Evolutionary conservation across 2,888 invertebrate species (phyloP).

Genomic region (Drosophila dives): DNA sequence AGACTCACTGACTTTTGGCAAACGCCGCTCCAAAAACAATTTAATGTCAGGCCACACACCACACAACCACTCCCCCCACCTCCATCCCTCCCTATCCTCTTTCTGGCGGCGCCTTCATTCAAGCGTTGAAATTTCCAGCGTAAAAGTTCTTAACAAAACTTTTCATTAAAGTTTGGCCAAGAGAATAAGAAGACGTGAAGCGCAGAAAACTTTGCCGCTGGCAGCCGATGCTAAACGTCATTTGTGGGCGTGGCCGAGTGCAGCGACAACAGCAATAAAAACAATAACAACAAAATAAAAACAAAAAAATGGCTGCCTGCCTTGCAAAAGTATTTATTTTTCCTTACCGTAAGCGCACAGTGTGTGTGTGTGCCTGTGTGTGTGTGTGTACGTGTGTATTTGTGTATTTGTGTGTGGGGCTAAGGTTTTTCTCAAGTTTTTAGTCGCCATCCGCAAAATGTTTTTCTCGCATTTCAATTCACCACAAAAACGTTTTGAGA

Average conservation of each 20-base stretch:
- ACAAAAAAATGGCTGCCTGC: conserved; percentile 37
- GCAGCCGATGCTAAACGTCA: conserved; percentile 75
- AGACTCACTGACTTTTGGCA: conserved; percentile 70
- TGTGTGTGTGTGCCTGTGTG: conserved; percentile 9
- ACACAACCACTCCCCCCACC: not conserved
- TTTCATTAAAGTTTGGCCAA: conserved; percentile 79
- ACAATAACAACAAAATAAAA: conserved; percentile 2
- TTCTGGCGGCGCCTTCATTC: conserved; percentile 52
- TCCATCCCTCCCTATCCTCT: not conserved
- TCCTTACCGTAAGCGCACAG: conserved; percentile 12
- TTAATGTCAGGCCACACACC: conserved; percentile 61
- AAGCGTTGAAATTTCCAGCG: conserved; percentile 77
- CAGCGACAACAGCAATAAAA: conserved; percentile 38
- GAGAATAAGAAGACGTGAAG: conserved; percentile 44
- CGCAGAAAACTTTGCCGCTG: conserved; percentile 72
- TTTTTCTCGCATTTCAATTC: conserved; percentile 83
- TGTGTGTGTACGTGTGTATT: conserved; percentile 12
- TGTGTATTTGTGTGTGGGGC: conserved; percentile 30
- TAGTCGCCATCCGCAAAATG: conserved; percentile 84
- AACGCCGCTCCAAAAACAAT: conserved; percentile 65
- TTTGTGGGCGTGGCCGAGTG: conserved; percentile 68
- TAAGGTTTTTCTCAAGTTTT: conserved; percentile 81
- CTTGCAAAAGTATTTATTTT: conserved; percentile 63
- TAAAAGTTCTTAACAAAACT: conserved; percentile 79
- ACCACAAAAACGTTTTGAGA: conserved; percentile 84